Conservation (phyloP, 1,140 invertebrate genomes). For the Harlomillsia oculata region DNA sequence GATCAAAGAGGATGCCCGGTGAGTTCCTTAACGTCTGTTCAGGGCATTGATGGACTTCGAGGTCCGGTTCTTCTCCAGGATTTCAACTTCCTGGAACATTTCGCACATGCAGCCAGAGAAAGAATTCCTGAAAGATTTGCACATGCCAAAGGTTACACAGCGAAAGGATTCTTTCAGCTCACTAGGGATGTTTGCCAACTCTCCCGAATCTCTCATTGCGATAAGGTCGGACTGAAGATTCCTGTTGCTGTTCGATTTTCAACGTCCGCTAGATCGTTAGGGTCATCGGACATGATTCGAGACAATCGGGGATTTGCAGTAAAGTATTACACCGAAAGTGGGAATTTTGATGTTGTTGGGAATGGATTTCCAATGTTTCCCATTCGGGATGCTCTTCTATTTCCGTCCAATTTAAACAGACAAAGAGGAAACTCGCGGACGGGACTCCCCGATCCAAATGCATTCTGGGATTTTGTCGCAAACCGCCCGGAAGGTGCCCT, state of each 20-base stretch:
- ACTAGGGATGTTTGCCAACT: conserved; percentile 12
- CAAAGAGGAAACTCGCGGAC: conserved; percentile 91
- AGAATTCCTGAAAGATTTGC: conserved; percentile 94
- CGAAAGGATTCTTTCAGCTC: conserved; percentile 16
- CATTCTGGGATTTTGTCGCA: conserved; percentile 50
- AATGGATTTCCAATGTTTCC: conserved; percentile 97
- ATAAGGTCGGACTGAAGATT: conserved; percentile 10
- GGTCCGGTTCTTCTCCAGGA: conserved; percentile 84
- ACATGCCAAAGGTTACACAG: conserved; percentile 73
- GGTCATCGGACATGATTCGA: conserved; percentile 45
- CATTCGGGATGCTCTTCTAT: conserved; percentile 81
- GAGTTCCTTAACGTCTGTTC: not conserved
- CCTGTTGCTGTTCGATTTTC: conserved; percentile 44
- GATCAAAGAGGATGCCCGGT: conserved; percentile 6
- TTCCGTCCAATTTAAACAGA: conserved; percentile 82
- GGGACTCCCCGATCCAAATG: conserved; percentile 47
- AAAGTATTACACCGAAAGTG: conserved; percentile 93
- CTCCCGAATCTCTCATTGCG: conserved; percentile 6
- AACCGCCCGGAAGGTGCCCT: conserved; percentile 47
- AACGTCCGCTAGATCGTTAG: conserved; percentile 52
- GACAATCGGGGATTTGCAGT: conserved; percentile 90
- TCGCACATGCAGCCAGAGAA: conserved; percentile 80
- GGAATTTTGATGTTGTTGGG: conserved; percentile 90
- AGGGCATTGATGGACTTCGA: not conserved
- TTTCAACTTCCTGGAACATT: conserved; percentile 71